These are phyloP conservation scores for Manduca sexta DNA, from an alignment of 1,140 invertebrate species.

Conservation along the genomic window DNA sequence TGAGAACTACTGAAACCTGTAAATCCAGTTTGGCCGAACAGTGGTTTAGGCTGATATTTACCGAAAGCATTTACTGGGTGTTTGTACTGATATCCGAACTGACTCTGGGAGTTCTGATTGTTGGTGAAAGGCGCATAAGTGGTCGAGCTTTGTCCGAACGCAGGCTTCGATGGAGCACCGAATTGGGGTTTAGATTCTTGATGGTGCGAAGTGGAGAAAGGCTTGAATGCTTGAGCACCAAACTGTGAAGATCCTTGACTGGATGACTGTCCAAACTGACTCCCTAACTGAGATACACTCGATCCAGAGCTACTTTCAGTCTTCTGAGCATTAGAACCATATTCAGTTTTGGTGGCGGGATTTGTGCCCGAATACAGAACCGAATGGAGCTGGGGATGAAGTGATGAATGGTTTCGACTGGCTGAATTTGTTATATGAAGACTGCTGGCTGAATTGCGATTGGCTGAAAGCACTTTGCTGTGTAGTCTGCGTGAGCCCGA, in stretches of 20 bases:
- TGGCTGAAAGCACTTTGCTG: neutral
- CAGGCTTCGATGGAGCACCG: neutral
- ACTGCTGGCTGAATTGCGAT: neutral
- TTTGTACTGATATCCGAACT: neutral
- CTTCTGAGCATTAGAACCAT: too few relatives aligned
- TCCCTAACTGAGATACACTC: too few relatives aligned
- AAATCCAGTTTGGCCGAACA: neutral
- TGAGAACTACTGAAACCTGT: neutral
- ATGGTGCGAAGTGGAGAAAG: neutral
- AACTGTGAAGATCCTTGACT: neutral
- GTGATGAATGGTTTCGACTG: too few relatives aligned
- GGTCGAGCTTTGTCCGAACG: neutral
- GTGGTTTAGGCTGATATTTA: neutral
- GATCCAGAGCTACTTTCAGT: too few relatives aligned
- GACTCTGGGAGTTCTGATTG: neutral
- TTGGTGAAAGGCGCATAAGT: neutral
- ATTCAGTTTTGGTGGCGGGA: too few relatives aligned
- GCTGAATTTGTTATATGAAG: too few relatives aligned
- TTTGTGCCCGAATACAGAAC: too few relatives aligned
- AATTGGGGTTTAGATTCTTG: neutral
- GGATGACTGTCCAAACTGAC: too few relatives aligned
- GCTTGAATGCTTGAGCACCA: neutral
- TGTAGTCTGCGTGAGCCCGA: neutral
- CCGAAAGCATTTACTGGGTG: neutral
- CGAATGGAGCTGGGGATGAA: too few relatives aligned